phyloP scores from a whole-genome alignment of 2,888 invertebrate species.

The Spodoptera exigua region DNA sequence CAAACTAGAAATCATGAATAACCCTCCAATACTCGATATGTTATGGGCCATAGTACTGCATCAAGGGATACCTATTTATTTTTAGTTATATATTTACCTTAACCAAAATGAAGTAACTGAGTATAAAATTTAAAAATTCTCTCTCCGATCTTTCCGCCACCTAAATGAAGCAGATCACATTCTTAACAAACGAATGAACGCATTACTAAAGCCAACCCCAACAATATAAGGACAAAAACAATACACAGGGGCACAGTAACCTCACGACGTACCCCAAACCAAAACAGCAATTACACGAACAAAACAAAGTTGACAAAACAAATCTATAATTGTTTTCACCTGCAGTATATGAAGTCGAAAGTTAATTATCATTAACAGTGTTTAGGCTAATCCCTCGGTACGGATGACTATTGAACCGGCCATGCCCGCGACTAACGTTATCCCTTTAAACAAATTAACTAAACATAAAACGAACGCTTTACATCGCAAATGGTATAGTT shows the following conservation, averaged over 20 bases:
- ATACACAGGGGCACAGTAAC: slow-evolving; percentile 36
- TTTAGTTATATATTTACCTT: too few species aligned
- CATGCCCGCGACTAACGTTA: slow-evolving; percentile 51
- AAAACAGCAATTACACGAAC: slow-evolving; percentile 36
- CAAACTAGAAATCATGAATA: too few species aligned
- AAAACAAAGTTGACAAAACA: slow-evolving; percentile 39
- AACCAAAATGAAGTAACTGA: too few species aligned
- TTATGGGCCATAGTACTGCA: too few species aligned
- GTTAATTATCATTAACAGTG: slow-evolving; percentile 53
- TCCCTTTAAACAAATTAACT: slow-evolving; percentile 68
- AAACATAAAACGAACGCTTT: slow-evolving; percentile 55
- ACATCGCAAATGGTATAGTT: slow-evolving; percentile 46
- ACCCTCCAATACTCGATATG: too few species aligned
- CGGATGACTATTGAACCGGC: slow-evolving; percentile 26
- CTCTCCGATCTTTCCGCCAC: too few species aligned
- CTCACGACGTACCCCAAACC: slow-evolving; percentile 20
- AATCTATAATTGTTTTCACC: slow-evolving; percentile 48
- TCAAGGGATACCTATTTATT: too few species aligned
- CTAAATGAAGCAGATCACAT: slow-evolving; percentile 1
- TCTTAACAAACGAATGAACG: background rate
- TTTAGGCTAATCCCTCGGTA: slow-evolving; percentile 42
- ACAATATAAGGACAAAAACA: slow-evolving; percentile 30
- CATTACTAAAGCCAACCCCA: slow-evolving; percentile 2
- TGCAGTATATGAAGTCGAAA: slow-evolving; percentile 33
- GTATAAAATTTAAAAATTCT: too few species aligned